Base-by-base conservation (phyloP, 2,797 vertebrate genomes). In the Potorous gilbertii region DNA sequence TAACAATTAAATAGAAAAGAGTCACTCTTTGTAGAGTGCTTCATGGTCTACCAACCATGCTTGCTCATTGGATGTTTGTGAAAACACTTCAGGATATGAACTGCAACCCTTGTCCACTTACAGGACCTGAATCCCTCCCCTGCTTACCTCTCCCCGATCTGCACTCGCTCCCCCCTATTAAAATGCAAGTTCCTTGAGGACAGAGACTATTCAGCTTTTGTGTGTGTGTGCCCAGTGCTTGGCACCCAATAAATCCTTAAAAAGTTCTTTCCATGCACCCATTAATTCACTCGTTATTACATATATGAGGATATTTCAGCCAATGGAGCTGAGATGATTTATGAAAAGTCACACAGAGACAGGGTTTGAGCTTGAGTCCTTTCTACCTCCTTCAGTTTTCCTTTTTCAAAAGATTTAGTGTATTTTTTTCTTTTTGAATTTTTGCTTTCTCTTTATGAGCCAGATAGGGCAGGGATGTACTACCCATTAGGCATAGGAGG, bases 281-380 rank as follows among this genome's bases (percentile, higher is more conserved):
- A 59, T 57, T 12, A 12, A 31, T 59, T 31, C 57, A 12, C 31
- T 59, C 29, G 1, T 31, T 3, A 59, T 29, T 31, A 11, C 3
- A 3, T 59, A 31, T 13, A 55, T 92, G 55, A 95, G 10, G n/a
- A 89, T 40, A 16, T 10, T 10, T 55, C 40, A 8, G 1, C 54
- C 28, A 46, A 50, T 0, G n/a, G n/a, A 34, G 24, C 5, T 93
- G 94, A 34, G 50, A 62, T 92, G 55, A 81, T 34, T 90, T 74
- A 92, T 90, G 54, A 1, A 95, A 96, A 62, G n/a, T 14, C 46
- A 90, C 55, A 52, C 46, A 55, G 55, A 56, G 92, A 57, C 50
- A 90, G 66, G 95, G 16, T 4, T 66, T 81, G 50, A 46, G 29
- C 57, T 55, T 81, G 13, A 93, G 29, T 93, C 14, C 28, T 57